Evolutionary conservation across 2,113 vertebrate genomes (phyloP).

Genomic region (Nothoprocta pentlandii): DNA sequence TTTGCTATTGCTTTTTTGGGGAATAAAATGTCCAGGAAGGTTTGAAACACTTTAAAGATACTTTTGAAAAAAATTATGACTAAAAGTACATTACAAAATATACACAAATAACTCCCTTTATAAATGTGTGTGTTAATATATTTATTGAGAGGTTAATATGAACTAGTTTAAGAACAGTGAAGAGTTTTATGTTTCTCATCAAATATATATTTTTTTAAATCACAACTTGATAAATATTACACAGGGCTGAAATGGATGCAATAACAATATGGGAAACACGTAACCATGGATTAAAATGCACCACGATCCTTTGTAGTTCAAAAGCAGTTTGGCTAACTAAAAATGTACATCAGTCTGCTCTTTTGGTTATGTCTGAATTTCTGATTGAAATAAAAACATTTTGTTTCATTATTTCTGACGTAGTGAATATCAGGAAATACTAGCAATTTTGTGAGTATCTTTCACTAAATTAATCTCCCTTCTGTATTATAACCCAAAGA

Average conservation of each 20-base stretch:
- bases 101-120: rapidly evolving
- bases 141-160: not conserved
- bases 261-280: not conserved
- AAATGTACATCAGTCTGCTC: not conserved
- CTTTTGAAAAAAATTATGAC: not conserved
- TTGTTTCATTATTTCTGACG: not conserved
- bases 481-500: conserved; percentile 3
- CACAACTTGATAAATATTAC: not conserved
- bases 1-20: not conserved
- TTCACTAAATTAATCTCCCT: conserved; percentile 4
- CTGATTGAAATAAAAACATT: not conserved
- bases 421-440: not conserved
- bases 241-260: not conserved
- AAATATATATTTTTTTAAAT: not conserved
- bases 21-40: rapidly evolving
- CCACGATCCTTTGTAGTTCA: not conserved
- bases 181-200: not conserved
- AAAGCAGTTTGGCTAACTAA: not conserved
- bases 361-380: not conserved
- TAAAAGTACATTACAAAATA: not conserved
- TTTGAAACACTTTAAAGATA: not conserved
- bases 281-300: not conserved
- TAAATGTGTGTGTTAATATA: not conserved
- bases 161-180: not conserved
- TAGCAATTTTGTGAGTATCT: not conserved